Percentiles rank a stretch among this genome's conserved stretches.
Conservation (phyloP, 2,797 vertebrate genomes). For the Scolopax rusticola region DNA sequence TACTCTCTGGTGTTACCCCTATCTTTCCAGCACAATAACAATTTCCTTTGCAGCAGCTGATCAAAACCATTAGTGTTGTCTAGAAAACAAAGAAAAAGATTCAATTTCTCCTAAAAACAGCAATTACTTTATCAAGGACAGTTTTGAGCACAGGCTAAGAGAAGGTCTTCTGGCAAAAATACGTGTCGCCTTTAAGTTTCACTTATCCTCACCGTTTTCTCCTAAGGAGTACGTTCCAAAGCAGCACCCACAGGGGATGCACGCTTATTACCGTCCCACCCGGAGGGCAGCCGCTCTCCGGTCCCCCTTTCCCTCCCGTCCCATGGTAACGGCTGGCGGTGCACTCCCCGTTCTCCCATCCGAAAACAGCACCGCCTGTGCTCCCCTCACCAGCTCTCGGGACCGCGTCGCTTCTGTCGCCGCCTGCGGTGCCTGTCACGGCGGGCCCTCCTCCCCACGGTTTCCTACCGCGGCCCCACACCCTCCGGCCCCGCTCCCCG, state of each 20-base stretch:
- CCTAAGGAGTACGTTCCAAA: fast-evolving
- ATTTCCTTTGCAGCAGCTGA: neutral
- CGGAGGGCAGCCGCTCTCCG: neutral
- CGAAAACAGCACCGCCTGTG: fast-evolving
- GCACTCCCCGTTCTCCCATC: neutral
- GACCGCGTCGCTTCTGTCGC: fast-evolving
- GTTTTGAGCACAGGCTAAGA: neutral
- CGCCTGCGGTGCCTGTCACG: neutral
- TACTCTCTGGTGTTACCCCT: neutral
- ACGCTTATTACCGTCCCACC: fast-evolving
- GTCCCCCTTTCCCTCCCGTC: neutral
- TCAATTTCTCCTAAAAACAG: neutral
- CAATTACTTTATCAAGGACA: neutral
- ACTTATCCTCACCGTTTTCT: neutral
- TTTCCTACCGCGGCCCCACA: neutral
- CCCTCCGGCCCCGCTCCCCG: neutral
- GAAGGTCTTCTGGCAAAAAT: neutral
- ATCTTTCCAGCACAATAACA: neutral
- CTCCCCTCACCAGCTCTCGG: neutral
- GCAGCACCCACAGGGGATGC: neutral
- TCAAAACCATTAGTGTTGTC: neutral
- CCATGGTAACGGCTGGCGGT: fast-evolving
- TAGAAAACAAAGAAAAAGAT: neutral
- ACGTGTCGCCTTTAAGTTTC: fast-evolving
- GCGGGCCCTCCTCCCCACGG: neutral